phyloP scores from a whole-genome alignment of 2,113 vertebrate genomes.

The Cryptomyrus ogoouensis region DNA sequence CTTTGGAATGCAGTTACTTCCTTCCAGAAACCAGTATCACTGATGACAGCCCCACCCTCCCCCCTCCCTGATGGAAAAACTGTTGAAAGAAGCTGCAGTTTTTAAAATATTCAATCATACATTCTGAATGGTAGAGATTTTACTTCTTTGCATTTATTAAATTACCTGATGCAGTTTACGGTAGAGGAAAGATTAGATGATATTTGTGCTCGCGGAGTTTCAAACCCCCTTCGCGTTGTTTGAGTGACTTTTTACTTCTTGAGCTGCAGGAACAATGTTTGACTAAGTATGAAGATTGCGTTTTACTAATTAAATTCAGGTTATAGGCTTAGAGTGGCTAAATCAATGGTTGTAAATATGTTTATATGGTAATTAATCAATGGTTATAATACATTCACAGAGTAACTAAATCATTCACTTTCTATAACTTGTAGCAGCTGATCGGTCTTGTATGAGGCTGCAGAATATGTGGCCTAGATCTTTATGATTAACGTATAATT shows the following conservation, averaged over 20 bases:
- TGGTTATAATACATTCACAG: background rate
- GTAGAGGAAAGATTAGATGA: background rate
- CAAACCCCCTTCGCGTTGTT: background rate
- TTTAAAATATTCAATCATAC: background rate
- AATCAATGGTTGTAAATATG: background rate
- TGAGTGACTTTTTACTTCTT: background rate
- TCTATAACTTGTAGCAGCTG: background rate
- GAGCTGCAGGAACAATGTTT: background rate
- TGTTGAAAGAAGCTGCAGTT: background rate
- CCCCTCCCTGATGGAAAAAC: background rate
- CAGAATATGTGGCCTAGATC: background rate
- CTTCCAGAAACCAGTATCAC: background rate
- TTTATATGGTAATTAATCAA: background rate
- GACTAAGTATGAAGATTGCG: background rate
- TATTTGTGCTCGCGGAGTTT: background rate
- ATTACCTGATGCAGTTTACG: background rate
- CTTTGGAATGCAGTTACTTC: background rate
- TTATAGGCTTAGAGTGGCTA: background rate
- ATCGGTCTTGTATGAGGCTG: background rate
- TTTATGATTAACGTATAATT: background rate
- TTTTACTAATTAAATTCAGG: background rate
- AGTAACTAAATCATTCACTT: background rate
- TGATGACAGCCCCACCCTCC: background rate
- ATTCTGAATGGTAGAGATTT: background rate
- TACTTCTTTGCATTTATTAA: background rate